Percentiles rank a stretch among this genome's conserved stretches.
These are phyloP conservation scores for Dolichopus griseipennis DNA, from an alignment of 2,888 invertebrate species.

Conservation along the genomic window DNA sequence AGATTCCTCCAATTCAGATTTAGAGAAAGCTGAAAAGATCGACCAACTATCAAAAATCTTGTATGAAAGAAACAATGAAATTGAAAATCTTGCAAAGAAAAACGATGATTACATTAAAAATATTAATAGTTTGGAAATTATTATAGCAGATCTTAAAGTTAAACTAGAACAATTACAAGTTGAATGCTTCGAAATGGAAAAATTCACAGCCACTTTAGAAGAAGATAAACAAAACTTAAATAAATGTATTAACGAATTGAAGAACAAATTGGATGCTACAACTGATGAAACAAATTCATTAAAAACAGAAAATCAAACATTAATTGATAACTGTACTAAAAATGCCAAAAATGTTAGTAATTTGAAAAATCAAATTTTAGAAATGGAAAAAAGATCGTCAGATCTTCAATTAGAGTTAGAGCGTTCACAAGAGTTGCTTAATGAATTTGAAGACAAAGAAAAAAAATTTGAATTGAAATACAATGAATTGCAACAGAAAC, in stretches of 20 bases:
- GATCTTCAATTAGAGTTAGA: no score
- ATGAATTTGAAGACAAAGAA: background rate
- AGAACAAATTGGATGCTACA: background rate
- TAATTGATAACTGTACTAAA: background rate
- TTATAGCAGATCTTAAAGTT: background rate
- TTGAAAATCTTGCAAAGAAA: conserved; percentile 13
- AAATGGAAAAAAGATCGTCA: background rate
- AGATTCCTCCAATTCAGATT: background rate
- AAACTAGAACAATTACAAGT: background rate
- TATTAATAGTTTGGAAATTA: background rate
- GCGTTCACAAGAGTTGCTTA: background rate
- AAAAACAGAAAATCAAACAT: conserved; percentile 10
- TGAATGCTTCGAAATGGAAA: background rate
- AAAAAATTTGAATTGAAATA: background rate
- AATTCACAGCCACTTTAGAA: background rate
- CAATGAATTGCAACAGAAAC: background rate
- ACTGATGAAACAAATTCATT: background rate
- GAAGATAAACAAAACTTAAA: conserved; percentile 1
- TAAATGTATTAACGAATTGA: conserved; percentile 11
- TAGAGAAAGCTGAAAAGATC: conserved; percentile 13
- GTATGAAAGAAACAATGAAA: conserved; percentile 13
- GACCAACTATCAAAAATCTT: conserved; percentile 12
- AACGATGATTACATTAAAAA: conserved; percentile 13
- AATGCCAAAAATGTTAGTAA: background rate
- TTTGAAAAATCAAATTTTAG: background rate